A percentile compares a stretch with the other conserved stretches of the same genome.
phyloP scores from a whole-genome alignment of 2,113 vertebrate genomes.

The Myotis brandtii region DNA sequence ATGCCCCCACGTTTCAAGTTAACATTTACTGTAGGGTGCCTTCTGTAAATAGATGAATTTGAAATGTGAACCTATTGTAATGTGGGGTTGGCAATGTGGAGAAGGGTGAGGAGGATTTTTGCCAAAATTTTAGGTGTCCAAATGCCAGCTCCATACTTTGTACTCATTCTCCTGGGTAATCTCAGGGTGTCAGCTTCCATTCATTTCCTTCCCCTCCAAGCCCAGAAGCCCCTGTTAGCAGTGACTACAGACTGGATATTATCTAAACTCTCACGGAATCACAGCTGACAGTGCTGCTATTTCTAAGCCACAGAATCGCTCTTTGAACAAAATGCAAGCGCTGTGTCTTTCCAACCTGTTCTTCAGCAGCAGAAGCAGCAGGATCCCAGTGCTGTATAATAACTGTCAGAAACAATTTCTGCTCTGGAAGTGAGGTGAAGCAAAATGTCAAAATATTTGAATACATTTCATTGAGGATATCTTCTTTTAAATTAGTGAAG shows the following conservation, averaged over 20 bases:
- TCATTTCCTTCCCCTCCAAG: slow-evolving; percentile 78
- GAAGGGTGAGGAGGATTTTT: slow-evolving; percentile 33
- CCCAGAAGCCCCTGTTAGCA: slow-evolving; percentile 75
- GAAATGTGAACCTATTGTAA: slow-evolving; percentile 41
- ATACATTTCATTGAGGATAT: slow-evolving; percentile 98
- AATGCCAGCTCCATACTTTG: not conserved
- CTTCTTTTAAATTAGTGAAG: slow-evolving; percentile 93
- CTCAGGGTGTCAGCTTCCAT: slow-evolving; percentile 58
- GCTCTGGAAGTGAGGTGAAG: slow-evolving; percentile 99
- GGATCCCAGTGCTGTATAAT: slow-evolving; percentile 93
- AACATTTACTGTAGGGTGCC: slow-evolving; percentile 45
- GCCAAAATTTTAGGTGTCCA: slow-evolving; percentile 50
- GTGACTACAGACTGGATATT: slow-evolving; percentile 86
- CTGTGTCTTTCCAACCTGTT: slow-evolving; percentile 92
- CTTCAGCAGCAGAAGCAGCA: slow-evolving; percentile 91
- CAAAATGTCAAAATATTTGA: slow-evolving; percentile 99
- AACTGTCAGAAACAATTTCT: slow-evolving; percentile 99
- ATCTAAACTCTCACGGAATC: slow-evolving; percentile 89
- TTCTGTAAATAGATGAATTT: slow-evolving; percentile 59
- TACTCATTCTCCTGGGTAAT: not conserved
- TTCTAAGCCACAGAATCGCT: slow-evolving; percentile 89
- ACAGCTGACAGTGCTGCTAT: slow-evolving; percentile 90
- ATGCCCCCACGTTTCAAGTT: slow-evolving; percentile 56
- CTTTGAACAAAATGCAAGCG: slow-evolving; percentile 92
- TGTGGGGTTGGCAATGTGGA: not conserved